Evolutionary conservation across 2,888 invertebrate species (phyloP).

Genomic region (Lomographa bimaculata): DNA sequence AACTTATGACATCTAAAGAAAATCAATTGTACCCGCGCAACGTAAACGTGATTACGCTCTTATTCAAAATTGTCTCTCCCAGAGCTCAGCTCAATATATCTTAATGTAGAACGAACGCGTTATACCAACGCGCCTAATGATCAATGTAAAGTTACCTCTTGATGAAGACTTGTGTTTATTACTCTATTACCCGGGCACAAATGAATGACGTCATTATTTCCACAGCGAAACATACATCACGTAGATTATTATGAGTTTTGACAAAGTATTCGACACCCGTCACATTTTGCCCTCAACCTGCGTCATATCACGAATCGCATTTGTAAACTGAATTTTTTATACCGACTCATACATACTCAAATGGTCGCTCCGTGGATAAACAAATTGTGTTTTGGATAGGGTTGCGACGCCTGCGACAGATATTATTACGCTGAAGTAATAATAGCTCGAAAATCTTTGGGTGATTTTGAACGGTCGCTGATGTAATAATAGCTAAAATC

Average conservation of each 20-base stretch:
- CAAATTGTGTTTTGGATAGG: constrained; percentile 47
- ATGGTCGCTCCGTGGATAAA: constrained; percentile 40
- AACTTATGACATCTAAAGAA: no score
- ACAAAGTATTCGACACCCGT: constrained; percentile 34
- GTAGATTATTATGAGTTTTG: constrained; percentile 38
- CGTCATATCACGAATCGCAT: constrained; percentile 46
- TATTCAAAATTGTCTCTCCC: background rate
- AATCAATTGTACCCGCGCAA: background rate
- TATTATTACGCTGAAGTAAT: no score
- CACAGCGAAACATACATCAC: constrained; percentile 15
- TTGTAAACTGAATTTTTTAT: constrained; percentile 53
- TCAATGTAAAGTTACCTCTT: constrained; percentile 27
- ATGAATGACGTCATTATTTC: constrained; percentile 31
- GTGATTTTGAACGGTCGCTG: no score
- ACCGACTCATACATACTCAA: constrained; percentile 43
- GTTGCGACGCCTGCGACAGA: constrained; percentile 13
- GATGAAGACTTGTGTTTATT: constrained; percentile 27
- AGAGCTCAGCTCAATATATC: background rate
- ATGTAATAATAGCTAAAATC: no score
- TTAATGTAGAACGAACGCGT: constrained; percentile 3
- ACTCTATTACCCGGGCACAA: constrained; percentile 21
- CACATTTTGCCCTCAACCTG: constrained; percentile 33
- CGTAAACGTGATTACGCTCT: background rate
- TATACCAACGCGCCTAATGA: constrained; percentile 27
- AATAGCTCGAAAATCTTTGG: no score